Evolutionary conservation across 2,113 vertebrate genomes (phyloP).

Genomic region (Motacilla alba): DNA sequence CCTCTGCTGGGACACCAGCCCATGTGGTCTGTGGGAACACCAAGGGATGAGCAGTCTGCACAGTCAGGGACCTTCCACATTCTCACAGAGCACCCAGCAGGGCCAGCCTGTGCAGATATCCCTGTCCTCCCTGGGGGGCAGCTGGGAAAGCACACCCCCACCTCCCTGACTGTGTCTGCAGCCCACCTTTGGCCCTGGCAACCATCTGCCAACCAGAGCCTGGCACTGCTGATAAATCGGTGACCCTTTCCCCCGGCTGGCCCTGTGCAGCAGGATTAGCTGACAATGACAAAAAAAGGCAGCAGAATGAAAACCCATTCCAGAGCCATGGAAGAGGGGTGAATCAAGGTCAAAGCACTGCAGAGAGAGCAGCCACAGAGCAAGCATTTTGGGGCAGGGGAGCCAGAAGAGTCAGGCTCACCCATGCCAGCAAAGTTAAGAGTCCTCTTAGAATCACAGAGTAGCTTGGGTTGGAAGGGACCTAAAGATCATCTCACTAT

Average conservation of each 20-base stretch:
- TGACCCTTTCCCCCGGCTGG: neutral
- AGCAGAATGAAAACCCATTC: neutral
- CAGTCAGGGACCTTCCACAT: neutral
- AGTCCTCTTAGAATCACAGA: neutral
- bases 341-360: neutral
- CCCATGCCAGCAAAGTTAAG: neutral
- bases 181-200: neutral
- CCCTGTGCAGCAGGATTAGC: neutral
- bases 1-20: neutral
- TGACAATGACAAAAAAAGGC: fast-evolving
- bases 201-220: neutral
- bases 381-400: neutral
- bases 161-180: fast-evolving
- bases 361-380: neutral
- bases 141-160: neutral
- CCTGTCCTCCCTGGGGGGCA: neutral
- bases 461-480: neutral
- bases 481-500: neutral
- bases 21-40: neutral
- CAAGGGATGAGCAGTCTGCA: neutral
- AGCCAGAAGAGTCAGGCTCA: neutral
- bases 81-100: neutral
- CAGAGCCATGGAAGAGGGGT: neutral
- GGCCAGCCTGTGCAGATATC: neutral
- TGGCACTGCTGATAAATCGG: neutral